Conservation (phyloP, 2,888 invertebrate genomes). For the Andrena bicolor region DNA sequence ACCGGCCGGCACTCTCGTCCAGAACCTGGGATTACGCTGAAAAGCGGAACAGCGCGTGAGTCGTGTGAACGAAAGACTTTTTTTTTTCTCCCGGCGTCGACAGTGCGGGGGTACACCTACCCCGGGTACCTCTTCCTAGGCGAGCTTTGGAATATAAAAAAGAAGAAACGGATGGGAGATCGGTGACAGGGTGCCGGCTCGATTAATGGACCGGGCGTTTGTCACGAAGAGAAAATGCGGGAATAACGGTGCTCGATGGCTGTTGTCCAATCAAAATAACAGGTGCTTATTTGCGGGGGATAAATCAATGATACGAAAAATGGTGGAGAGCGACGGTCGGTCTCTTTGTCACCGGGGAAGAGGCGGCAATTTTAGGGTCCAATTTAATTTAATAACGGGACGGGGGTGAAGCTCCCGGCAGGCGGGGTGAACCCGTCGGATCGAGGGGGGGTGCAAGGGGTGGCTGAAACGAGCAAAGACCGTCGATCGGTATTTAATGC, state of each 20-base stretch:
- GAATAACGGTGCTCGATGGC: slow-evolving; percentile 46
- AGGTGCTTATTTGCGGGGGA: slow-evolving; percentile 59
- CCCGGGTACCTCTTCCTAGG: background rate
- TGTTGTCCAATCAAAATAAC: slow-evolving; percentile 60
- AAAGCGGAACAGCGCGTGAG: background rate
- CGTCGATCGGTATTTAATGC: slow-evolving; percentile 84
- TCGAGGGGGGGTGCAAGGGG: slow-evolving; percentile 53
- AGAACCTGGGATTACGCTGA: slow-evolving; percentile 35
- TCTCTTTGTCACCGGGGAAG: slow-evolving; percentile 71
- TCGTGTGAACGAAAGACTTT: slow-evolving; percentile 38
- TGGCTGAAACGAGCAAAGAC: slow-evolving; percentile 76
- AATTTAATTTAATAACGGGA: slow-evolving; percentile 83
- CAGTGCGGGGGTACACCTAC: too few relatives aligned
- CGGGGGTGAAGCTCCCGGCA: slow-evolving; percentile 58
- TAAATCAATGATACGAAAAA: slow-evolving; percentile 63
- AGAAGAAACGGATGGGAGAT: slow-evolving; percentile 17
- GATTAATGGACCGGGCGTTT: slow-evolving; percentile 32
- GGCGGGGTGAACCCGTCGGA: slow-evolving; percentile 45
- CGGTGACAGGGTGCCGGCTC: slow-evolving; percentile 40
- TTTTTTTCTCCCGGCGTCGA: background rate
- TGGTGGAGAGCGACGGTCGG: slow-evolving; percentile 60
- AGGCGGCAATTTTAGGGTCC: slow-evolving; percentile 80
- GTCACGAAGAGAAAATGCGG: slow-evolving; percentile 44
- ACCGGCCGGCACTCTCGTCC: slow-evolving; percentile 25
- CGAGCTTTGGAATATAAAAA: slow-evolving; percentile 3